Evolutionary conservation across 1,140 invertebrate genomes (phyloP).

Genomic region (Drosophila willistoni): DNA sequence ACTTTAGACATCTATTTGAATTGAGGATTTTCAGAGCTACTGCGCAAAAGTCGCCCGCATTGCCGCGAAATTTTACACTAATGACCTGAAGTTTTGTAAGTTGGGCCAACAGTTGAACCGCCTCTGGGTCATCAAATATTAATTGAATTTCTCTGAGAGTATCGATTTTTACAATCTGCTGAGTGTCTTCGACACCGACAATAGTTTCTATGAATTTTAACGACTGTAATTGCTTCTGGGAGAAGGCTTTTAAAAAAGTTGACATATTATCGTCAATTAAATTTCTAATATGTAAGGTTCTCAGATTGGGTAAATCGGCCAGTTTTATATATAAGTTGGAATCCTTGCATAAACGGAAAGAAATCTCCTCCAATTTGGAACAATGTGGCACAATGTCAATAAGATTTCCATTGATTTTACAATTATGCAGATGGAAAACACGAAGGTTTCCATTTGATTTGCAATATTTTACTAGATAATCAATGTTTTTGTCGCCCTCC

Average conservation of each 20-base stretch:
- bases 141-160: slow-evolving; percentile 7
- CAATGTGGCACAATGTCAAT: slow-evolving; percentile 2
- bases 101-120: slow-evolving; percentile 5
- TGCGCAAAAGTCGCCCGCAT: background rate
- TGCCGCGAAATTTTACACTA: background rate
- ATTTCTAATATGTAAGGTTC: background rate
- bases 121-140: background rate
- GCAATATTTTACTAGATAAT: slow-evolving; percentile 8
- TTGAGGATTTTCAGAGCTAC: background rate
- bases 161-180: background rate
- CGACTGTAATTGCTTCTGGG: background rate
- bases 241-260: background rate
- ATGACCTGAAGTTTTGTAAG: background rate
- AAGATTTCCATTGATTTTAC: background rate
- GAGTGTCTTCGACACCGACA: background rate
- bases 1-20: background rate
- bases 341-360: background rate
- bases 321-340: background rate
- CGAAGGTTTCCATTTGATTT: slow-evolving; percentile 1
- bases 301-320: background rate
- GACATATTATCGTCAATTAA: background rate
- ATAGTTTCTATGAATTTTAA: background rate
- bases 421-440: background rate
- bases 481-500: background rate
- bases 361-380: background rate